A percentile compares a stretch with the other conserved stretches of the same genome.
phyloP scores from a whole-genome alignment of 1,140 invertebrate species.

The Trichonephila inaurata region DNA sequence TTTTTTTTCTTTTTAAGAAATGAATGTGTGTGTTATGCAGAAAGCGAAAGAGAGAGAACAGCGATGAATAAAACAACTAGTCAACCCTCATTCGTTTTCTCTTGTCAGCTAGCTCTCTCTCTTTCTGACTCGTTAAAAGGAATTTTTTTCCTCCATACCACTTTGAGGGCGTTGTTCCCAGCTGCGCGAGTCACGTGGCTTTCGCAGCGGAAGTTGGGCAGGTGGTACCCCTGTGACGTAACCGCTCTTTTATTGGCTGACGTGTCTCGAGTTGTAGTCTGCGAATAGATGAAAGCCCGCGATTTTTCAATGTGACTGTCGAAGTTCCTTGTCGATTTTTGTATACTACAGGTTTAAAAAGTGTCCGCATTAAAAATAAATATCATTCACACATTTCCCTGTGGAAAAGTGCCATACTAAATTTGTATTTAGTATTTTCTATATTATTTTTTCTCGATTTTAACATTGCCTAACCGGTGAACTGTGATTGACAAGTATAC shows the following conservation, averaged over 20 bases:
- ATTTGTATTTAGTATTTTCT: too few species aligned
- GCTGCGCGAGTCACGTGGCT: constrained; percentile 70
- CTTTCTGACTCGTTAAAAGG: constrained; percentile 62
- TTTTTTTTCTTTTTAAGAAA: too few species aligned
- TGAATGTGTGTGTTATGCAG: too few species aligned
- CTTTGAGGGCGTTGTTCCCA: constrained; percentile 73
- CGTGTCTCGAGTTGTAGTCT: neutral
- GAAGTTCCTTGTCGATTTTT: neutral
- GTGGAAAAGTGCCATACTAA: too few species aligned
- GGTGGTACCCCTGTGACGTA: constrained; percentile 56
- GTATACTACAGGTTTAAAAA: too few species aligned
- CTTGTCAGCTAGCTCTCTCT: too few species aligned
- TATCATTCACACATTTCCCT: too few species aligned
- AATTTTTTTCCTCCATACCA: neutral
- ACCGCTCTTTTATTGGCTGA: constrained; percentile 6
- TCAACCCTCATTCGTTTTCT: neutral
- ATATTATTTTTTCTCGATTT: too few species aligned
- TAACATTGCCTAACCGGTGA: too few species aligned
- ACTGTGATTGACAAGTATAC: too few species aligned
- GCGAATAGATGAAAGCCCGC: neutral
- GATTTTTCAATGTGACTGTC: neutral
- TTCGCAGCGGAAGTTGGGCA: constrained; percentile 68
- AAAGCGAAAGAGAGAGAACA: neutral
- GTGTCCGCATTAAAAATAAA: too few species aligned
- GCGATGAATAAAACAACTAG: constrained; percentile 1